phyloP scores from a whole-genome alignment of 1,140 invertebrate species.

The Hyphantria cunea region DNA sequence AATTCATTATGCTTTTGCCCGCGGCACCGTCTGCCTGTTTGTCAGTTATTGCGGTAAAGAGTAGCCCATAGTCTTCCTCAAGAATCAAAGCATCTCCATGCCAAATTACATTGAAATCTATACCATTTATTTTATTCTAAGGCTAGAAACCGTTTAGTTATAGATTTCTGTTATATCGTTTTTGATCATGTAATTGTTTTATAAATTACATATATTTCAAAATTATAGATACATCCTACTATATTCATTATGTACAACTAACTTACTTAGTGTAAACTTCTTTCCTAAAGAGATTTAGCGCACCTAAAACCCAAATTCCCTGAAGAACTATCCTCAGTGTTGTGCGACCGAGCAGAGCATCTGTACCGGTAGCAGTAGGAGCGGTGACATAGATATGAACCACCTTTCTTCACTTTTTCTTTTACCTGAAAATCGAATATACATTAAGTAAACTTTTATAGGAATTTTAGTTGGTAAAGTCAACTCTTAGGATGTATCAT shows the following conservation, averaged over 20 bases:
- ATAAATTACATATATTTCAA: too few relatives aligned
- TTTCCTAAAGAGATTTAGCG: slow-evolving; percentile 79
- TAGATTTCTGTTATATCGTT: neutral
- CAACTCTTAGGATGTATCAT: neutral
- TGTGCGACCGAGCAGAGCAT: slow-evolving; percentile 96
- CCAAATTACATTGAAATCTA: too few relatives aligned
- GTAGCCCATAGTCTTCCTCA: too few relatives aligned
- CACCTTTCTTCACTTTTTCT: slow-evolving; percentile 97
- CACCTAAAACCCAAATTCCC: slow-evolving; percentile 97
- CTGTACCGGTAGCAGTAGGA: slow-evolving; percentile 96
- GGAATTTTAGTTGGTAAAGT: too few relatives aligned
- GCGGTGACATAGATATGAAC: slow-evolving; percentile 96
- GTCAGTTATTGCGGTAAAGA: too few relatives aligned
- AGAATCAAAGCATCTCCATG: too few relatives aligned
- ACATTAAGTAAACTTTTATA: slow-evolving; percentile 2
- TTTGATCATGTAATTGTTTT: too few relatives aligned
- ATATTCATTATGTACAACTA: neutral
- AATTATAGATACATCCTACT: too few relatives aligned
- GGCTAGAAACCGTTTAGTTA: too few relatives aligned
- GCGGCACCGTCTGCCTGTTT: too few relatives aligned
- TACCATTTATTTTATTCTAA: too few relatives aligned
- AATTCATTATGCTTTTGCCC: too few relatives aligned
- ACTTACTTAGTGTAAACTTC: neutral
- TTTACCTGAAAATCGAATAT: slow-evolving; percentile 82
- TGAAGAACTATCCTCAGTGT: slow-evolving; percentile 95